These are phyloP conservation scores for Takifugu flavidus DNA, from an alignment of 2,113 vertebrate genomes.

Conservation along the genomic window DNA sequence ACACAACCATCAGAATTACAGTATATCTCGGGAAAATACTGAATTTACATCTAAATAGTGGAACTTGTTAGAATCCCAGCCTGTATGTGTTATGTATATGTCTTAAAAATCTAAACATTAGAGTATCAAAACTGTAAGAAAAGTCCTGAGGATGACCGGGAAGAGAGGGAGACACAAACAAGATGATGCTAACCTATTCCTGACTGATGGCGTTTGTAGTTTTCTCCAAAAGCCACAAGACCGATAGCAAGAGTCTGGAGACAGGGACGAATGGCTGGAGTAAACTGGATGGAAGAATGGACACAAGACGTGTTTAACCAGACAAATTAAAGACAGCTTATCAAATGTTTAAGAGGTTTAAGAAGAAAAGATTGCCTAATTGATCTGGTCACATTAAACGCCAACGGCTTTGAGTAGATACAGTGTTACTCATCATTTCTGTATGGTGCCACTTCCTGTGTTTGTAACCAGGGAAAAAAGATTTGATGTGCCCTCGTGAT, in stretches of 20 bases:
- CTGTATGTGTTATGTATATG: conserved; percentile 25
- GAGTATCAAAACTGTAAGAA: conserved; percentile 35
- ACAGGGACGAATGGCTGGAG: conserved; percentile 84
- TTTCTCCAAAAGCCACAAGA: conserved; percentile 88
- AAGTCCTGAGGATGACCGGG: conserved; percentile 27
- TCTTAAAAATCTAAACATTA: conserved; percentile 18
- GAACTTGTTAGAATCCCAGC: conserved; percentile 5
- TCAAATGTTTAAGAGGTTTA: not conserved
- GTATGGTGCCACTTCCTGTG: too few relatives aligned
- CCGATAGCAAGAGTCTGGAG: conserved; percentile 88
- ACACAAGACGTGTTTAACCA: conserved; percentile 1
- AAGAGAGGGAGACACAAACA: conserved; percentile 21
- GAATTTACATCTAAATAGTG: not conserved
- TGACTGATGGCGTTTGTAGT: conserved; percentile 84
- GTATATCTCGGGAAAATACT: conserved; percentile 4
- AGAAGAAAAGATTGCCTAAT: too few relatives aligned
- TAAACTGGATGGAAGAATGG: conserved; percentile 73
- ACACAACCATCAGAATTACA: conserved; percentile 52
- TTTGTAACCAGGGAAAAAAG: too few relatives aligned
- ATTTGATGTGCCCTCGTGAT: too few relatives aligned
- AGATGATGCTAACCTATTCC: conserved; percentile 79
- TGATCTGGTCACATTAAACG: too few relatives aligned
- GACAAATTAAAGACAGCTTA: conserved; percentile 3
- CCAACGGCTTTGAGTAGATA: too few relatives aligned
- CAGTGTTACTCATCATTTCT: too few relatives aligned